Conservation (phyloP, 2,888 invertebrate genomes). For the Perizoma flavofasciatum region DNA sequence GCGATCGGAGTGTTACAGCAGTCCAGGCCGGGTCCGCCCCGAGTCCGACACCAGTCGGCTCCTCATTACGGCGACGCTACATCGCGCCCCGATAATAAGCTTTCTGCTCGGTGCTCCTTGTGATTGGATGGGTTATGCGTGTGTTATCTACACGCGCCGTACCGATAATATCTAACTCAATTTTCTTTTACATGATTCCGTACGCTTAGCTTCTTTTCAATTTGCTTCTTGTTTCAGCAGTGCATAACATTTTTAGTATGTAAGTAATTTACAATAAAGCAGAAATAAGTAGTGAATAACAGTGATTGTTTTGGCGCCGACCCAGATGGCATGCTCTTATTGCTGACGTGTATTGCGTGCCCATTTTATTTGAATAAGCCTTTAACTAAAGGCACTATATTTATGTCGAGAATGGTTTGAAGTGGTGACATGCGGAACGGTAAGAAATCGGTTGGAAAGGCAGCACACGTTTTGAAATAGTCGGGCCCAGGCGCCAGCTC, state of each 20-base stretch:
- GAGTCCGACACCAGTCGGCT: conserved; percentile 44
- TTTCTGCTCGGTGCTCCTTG: conserved; percentile 75
- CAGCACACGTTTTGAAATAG: conserved; percentile 65
- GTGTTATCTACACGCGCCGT: conserved; percentile 74
- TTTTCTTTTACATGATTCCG: conserved; percentile 69
- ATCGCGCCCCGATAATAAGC: conserved; percentile 75
- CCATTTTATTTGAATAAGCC: conserved; percentile 37
- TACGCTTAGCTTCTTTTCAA: conserved; percentile 55
- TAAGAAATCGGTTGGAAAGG: conserved; percentile 43
- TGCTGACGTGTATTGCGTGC: conserved; percentile 62
- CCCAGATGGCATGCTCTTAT: conserved; percentile 76
- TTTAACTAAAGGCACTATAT: conserved; percentile 30
- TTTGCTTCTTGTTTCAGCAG: conserved; percentile 48
- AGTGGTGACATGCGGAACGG: conserved; percentile 44
- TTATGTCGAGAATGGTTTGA: conserved; percentile 22
- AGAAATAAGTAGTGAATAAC: conserved; percentile 75
- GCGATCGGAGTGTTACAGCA: conserved; percentile 49
- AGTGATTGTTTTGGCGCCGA: conserved; percentile 80
- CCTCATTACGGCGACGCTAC: conserved; percentile 71
- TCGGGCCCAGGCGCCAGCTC: conserved; percentile 64
- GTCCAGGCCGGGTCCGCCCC: conserved; percentile 33
- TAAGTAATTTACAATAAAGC: conserved; percentile 50
- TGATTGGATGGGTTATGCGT: conserved; percentile 80
- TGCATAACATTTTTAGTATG: conserved; percentile 40
- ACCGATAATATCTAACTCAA: conserved; percentile 70